Percentiles rank a stretch among this genome's conserved stretches.
Conservation (phyloP, 37 sponge, comb jelly and placozoan genomes). For the Halisarca cf. caerulea region DNA sequence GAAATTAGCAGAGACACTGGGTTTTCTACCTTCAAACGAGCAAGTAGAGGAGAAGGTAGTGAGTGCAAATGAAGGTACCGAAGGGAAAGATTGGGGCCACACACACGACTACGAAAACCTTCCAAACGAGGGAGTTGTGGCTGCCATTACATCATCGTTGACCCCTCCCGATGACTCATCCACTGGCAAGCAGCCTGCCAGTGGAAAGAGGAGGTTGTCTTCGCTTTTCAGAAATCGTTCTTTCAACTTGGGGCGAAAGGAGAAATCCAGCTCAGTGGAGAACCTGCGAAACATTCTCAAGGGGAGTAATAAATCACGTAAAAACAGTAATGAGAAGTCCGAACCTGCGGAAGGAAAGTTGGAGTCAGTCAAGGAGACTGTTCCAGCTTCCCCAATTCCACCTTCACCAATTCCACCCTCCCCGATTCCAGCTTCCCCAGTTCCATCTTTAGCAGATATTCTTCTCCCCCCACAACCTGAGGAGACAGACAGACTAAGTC, state of each 20-base stretch:
- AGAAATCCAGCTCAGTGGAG: background rate
- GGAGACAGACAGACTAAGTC: too few species aligned
- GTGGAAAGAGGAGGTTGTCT: background rate
- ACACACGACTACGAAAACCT: slow-evolving; percentile 1
- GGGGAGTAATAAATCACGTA: too few species aligned
- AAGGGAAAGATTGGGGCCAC: background rate
- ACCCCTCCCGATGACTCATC: background rate
- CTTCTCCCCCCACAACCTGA: too few species aligned
- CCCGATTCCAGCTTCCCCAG: too few species aligned
- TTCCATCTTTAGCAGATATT: too few species aligned
- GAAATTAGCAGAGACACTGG: slow-evolving; percentile 17
- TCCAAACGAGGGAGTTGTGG: background rate
- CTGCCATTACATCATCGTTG: background rate
- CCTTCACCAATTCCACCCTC: too few species aligned
- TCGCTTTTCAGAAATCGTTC: background rate
- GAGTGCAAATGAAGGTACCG: background rate
- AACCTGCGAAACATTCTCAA: background rate
- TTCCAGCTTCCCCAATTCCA: too few species aligned
- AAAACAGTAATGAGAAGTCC: too few species aligned
- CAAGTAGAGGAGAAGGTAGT: too few species aligned
- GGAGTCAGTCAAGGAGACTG: too few species aligned
- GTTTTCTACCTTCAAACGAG: background rate
- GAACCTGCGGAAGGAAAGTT: too few species aligned
- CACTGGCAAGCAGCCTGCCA: background rate
- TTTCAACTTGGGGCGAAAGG: background rate